phyloP scores from a whole-genome alignment of 2,888 invertebrate genomes.

The Steinernema scapterisci region DNA sequence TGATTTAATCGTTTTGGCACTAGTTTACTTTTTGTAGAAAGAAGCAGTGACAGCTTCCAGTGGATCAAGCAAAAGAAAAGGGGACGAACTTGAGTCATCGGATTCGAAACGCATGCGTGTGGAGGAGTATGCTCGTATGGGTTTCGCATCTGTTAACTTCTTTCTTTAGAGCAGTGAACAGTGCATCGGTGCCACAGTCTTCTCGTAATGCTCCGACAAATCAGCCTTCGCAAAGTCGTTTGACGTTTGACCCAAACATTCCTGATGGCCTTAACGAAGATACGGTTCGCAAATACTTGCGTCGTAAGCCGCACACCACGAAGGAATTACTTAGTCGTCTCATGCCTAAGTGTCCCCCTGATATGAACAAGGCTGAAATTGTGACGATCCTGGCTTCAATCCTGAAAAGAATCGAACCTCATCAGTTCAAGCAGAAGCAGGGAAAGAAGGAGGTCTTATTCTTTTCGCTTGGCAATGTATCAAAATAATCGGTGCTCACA shows the following conservation, averaged over 20 bases:
- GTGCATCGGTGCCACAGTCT: background rate
- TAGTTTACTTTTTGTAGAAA: background rate
- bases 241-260: slow-evolving; percentile 33
- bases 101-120: slow-evolving; percentile 14
- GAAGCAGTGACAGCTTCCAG: background rate
- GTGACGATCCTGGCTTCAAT: slow-evolving; percentile 60
- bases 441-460: slow-evolving; percentile 63
- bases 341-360: slow-evolving; percentile 68
- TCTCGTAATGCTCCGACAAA: no score
- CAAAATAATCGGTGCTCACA: background rate
- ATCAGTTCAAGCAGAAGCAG: slow-evolving; percentile 59
- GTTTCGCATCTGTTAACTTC: background rate
- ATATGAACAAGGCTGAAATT: slow-evolving; percentile 55
- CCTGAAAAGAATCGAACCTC: slow-evolving; percentile 61
- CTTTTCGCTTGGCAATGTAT: slow-evolving; percentile 50
- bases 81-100: background rate
- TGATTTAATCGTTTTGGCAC: background rate
- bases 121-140: slow-evolving; percentile 9
- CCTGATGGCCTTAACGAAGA: slow-evolving; percentile 58
- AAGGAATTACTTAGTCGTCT: slow-evolving; percentile 80
- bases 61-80: no score
- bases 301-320: slow-evolving; percentile 95
- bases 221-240: no score
- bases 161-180: background rate
- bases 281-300: slow-evolving; percentile 83